phyloP scores from a whole-genome alignment of 64 coral and sea anemone species.

The Stylophora pistillata region DNA sequence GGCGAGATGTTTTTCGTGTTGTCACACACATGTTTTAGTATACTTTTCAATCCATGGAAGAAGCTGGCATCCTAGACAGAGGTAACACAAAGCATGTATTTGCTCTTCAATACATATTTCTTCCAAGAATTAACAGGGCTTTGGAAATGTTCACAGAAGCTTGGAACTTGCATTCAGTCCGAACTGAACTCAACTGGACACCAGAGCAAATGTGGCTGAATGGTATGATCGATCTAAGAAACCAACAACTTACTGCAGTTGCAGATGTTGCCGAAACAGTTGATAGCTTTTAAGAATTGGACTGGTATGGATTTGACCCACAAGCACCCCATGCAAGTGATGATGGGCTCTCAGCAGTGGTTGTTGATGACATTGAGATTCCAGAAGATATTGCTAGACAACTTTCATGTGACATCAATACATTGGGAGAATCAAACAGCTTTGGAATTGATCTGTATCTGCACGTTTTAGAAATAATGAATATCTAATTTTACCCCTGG shows the following conservation, averaged over 20 bases:
- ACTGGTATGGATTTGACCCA: too few relatives aligned
- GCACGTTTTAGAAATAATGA: too few relatives aligned
- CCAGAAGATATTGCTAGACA: not conserved
- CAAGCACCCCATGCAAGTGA: not conserved
- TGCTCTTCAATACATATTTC: slow-evolving; percentile 20
- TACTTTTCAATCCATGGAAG: slow-evolving; percentile 54
- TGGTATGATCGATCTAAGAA: not conserved
- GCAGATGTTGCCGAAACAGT: too few relatives aligned
- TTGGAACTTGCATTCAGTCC: slow-evolving; percentile 32
- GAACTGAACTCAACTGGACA: slow-evolving; percentile 8
- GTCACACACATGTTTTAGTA: slow-evolving; percentile 30
- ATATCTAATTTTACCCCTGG: too few relatives aligned
- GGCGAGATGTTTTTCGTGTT: slow-evolving; percentile 58
- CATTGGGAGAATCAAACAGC: slow-evolving; percentile 3
- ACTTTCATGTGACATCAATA: not conserved
- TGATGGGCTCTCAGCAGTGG: slow-evolving; percentile 8
- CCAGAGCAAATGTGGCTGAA: slow-evolving; percentile 3
- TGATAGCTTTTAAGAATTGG: too few relatives aligned
- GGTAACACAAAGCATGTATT: slow-evolving; percentile 29
- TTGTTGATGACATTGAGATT: slow-evolving; percentile 20
- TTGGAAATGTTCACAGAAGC: not conserved
- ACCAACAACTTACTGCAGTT: too few relatives aligned
- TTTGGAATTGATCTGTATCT: slow-evolving; percentile 38
- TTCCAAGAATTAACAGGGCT: slow-evolving; percentile 31
- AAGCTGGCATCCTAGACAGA: slow-evolving; percentile 13